Evolutionary conservation across 2,888 invertebrate species (phyloP), one percentile per base, ranked within the genome.

Genomic region (Drosophila engyochracea): DNA sequence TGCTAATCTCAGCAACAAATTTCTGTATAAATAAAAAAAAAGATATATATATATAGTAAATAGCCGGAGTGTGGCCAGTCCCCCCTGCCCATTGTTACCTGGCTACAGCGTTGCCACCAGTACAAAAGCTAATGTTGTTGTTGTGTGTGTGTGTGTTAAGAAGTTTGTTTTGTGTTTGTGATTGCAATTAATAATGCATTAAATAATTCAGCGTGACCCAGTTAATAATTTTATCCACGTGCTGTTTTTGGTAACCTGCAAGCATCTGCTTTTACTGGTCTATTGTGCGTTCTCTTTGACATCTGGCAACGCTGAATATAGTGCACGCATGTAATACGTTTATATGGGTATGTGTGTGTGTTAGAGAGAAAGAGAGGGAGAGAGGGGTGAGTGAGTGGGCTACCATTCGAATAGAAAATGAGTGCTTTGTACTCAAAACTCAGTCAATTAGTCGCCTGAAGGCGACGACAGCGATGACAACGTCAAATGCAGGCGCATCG

Each of bases 371-470:
- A 64, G 70, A 61, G 53, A 61, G 70, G 33, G 65, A 64, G 72
- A 60, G 53, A 60, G 75, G 65, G 57, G 74, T 67, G 70, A 71
- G 75, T 76, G 28, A 19, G 7, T 28, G 57, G 28, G 76, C 73
- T 84, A 73, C 74, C 87, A 76, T 87, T 85, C 85, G 82, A 86
- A 86, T 84, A 87, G 74, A 87, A 87, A 85, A 82, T 85, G 67
- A 87, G 87, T 85, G 82, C 80, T 82, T 79, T 79, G 79, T 80
- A 80, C 79, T 80, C 80, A 65, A 76, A 73, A 70, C 73, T 79
- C 73, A 80, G 79, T 79, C 79, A 79, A 79, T 79, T 84, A 77
- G 81, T 81, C 81, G 81, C 71, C 78, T 72, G 57, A 76, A 76
- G 74, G 76, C 76, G 80, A 74, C 81, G 76, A 64, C 77, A 71